Conservation (phyloP, 1,140 invertebrate species). For the Heliconius nattereri region DNA sequence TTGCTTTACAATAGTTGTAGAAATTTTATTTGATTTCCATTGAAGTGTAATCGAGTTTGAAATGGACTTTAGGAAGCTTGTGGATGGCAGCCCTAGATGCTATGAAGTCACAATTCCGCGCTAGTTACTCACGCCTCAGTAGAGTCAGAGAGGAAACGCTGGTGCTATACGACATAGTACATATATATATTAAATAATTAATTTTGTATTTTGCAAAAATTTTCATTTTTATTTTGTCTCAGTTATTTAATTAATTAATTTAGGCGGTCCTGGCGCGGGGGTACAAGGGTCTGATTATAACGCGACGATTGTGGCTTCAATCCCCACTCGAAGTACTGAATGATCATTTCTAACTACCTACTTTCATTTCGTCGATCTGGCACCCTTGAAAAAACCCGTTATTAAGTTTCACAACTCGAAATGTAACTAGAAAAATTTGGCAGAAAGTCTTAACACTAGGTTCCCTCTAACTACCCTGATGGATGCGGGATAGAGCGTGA, state of each 20-base stretch:
- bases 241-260: background rate
- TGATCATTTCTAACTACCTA: too few relatives aligned
- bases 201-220: background rate
- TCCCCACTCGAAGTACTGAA: too few relatives aligned
- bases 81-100: constrained; percentile 18
- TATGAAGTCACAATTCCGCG: constrained; percentile 28
- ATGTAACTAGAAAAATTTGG: too few relatives aligned
- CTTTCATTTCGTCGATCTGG: too few relatives aligned
- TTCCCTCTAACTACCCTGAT: too few relatives aligned
- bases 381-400: too few relatives aligned
- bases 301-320: too few relatives aligned
- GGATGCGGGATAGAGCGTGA: too few relatives aligned
- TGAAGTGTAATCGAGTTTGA: constrained; percentile 19
- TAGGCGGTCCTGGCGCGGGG: too few relatives aligned
- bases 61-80: constrained; percentile 11
- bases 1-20: constrained; percentile 1
- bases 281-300: too few relatives aligned
- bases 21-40: constrained; percentile 13
- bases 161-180: background rate
- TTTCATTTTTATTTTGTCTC: background rate
- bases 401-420: too few relatives aligned
- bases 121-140: constrained; percentile 24
- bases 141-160: constrained; percentile 22
- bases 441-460: too few relatives aligned
- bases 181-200: background rate